phyloP scores from a whole-genome alignment of 1,140 invertebrate species.

The Micrasema minimum region DNA sequence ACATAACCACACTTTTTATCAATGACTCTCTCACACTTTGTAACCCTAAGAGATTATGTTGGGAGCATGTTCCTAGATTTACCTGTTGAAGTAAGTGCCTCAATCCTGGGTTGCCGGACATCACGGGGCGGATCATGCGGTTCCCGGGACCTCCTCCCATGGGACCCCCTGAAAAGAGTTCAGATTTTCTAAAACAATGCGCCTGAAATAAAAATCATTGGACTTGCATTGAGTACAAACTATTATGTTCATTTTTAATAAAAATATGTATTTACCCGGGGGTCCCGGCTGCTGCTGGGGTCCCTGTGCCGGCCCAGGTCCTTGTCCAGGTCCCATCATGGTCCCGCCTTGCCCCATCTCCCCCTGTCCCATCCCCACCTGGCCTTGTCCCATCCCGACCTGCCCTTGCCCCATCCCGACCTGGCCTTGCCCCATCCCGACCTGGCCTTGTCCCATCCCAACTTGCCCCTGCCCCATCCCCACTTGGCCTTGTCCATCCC shows the following conservation, averaged over 20 bases:
- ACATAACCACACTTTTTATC: too few relatives aligned
- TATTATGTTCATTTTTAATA: too few relatives aligned
- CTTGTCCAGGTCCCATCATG: conserved; percentile 45
- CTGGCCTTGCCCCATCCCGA: conserved; percentile 35
- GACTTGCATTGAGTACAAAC: too few relatives aligned
- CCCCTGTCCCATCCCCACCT: conserved; percentile 36
- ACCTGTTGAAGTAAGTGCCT: conserved; percentile 69
- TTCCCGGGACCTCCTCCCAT: conserved; percentile 49
- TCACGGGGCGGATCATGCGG: conserved; percentile 66
- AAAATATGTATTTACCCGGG: conserved; percentile 42
- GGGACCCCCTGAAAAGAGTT: conserved; percentile 35
- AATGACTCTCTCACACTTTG: too few relatives aligned
- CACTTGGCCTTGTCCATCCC: conserved; percentile 37
- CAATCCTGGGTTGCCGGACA: conserved; percentile 67
- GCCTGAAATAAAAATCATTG: too few relatives aligned
- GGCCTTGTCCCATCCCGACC: conserved; percentile 36
- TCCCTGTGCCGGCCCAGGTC: conserved; percentile 35
- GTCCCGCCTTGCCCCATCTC: conserved; percentile 33
- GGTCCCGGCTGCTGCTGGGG: conserved; percentile 45
- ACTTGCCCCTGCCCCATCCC: conserved; percentile 32
- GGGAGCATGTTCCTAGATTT: conserved; percentile 32
- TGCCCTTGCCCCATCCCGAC: conserved; percentile 37
- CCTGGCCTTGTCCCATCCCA: conserved; percentile 35
- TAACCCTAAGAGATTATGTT: too few relatives aligned
- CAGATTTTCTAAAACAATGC: too few relatives aligned